Evolutionary conservation across 2,113 vertebrate genomes (phyloP), one percentile per base, ranked within the genome.

Genomic region (Anhinga rufa): DNA sequence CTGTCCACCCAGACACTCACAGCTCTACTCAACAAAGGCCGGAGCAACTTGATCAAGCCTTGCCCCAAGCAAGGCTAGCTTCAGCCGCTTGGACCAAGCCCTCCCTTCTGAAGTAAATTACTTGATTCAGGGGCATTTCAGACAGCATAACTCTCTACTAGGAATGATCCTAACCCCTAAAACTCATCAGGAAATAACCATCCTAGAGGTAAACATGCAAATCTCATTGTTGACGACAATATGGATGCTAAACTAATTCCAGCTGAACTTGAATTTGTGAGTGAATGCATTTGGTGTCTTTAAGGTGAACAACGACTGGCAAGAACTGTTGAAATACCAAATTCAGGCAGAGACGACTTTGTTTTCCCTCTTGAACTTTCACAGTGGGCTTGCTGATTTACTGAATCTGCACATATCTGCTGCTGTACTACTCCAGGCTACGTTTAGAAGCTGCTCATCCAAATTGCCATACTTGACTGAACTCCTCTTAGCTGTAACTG

Each of bases 1-100:
- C 52, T 20, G 26, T 20, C 28, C n/a, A 20, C 17, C 21, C 1
- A 0, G 31, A 13, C 2, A 5, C 36, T 46, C 38, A 17, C 26
- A 64, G 6, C 29, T 55, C 32, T 48, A 16, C 44, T 40, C 49
- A 10, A 3, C 34, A 38, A 52, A n/a, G 11, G 51, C 21, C 2
- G 2, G 10, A 65, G 29, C 46, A 12, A 62, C 14, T 31, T 21
- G 14, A 21, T 48, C 48, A 7, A 72, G 36, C 40, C 18, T 32
- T 76, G 68, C 40, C 46, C 28, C 52, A 48, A 0, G 48, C 6
- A 17, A 57, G 17, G 17, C 19, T 14, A 11, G 21, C 44, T 15
- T 18, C 20, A 32, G 25, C 7, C 3, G 14, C 29, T 2, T 18
- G 20, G 34, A 42, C 12, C 17, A 28, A 32, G 32, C 40, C 17